These are phyloP conservation scores for Halisarca cf. caerulea DNA, from an alignment of 37 sponge, comb jelly and placozoan species.

Conservation along the genomic window DNA sequence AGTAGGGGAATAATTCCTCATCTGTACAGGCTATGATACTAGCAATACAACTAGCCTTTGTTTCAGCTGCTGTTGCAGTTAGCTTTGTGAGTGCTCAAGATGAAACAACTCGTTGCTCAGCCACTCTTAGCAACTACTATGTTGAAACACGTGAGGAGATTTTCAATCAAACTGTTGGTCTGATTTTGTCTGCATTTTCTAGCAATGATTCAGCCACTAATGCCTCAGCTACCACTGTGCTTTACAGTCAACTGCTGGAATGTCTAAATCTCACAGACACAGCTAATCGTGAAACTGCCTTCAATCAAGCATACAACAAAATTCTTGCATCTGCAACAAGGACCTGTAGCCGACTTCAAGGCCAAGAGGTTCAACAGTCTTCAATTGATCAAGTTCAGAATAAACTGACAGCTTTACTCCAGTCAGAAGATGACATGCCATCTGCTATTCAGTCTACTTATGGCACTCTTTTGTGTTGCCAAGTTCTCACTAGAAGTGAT, in stretches of 20 bases:
- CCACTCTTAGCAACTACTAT: conserved; percentile 24
- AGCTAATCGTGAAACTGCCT: neutral
- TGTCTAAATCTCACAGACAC: neutral
- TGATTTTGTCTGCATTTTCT: conserved; percentile 19
- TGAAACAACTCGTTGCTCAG: neutral
- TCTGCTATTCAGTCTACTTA: neutral
- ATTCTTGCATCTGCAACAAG: neutral
- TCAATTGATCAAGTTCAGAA: neutral
- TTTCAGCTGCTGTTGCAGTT: too few species aligned
- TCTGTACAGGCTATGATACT: too few species aligned
- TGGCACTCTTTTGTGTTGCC: neutral
- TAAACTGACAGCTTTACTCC: neutral
- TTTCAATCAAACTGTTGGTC: neutral
- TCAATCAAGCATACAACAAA: neutral
- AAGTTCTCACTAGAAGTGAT: neutral
- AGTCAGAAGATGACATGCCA: neutral
- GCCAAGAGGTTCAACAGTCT: neutral
- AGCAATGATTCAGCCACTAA: neutral
- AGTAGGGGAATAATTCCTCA: too few species aligned
- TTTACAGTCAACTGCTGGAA: neutral
- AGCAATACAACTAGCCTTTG: too few species aligned
- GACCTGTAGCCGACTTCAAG: neutral
- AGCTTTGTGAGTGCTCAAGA: neutral
- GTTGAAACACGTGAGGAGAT: conserved; percentile 7
- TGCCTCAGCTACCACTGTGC: neutral